Percentiles rank a stretch among this genome's conserved stretches.
Evolutionary conservation across 2,113 vertebrate genomes (phyloP).

Genomic region (Rhinopomastus cyanomelas): DNA sequence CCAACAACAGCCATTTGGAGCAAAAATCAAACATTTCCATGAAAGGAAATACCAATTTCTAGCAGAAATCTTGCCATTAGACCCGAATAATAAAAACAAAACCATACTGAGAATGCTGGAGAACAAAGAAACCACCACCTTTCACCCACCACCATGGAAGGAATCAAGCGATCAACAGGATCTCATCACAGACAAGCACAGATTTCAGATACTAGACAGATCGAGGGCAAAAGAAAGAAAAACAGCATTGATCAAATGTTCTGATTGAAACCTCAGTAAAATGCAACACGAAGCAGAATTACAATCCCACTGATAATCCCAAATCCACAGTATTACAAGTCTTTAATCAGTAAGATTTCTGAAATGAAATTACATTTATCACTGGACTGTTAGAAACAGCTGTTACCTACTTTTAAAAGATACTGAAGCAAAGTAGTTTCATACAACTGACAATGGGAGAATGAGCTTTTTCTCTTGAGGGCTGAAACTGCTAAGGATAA

Average conservation of each 20-base stretch:
- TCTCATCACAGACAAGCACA: conserved; percentile 73
- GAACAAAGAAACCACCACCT: conserved; percentile 73
- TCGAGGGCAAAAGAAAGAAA: conserved; percentile 75
- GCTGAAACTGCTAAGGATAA: conserved; percentile 27
- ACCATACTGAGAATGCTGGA: conserved; percentile 45
- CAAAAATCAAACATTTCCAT: conserved; percentile 40
- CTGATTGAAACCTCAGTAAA: conserved; percentile 23
- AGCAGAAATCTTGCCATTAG: conserved; percentile 57
- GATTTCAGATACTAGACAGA: conserved; percentile 77
- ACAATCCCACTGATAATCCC: background rate
- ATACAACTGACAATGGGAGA: background rate
- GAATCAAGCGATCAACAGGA: conserved; percentile 72
- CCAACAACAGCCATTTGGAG: conserved; percentile 42
- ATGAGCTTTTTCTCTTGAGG: background rate
- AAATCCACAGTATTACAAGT: background rate
- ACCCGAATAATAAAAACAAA: conserved; percentile 51
- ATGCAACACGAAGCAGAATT: conserved; percentile 36
- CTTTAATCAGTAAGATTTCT: background rate
- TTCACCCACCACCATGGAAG: conserved; percentile 76
- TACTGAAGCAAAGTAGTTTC: background rate
- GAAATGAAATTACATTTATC: background rate
- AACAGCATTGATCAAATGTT: conserved; percentile 64
- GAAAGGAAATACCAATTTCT: background rate
- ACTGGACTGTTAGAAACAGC: background rate
- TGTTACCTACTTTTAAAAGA: background rate